Conservation (phyloP, 2,888 invertebrate species). For the Atherix ibis region DNA sequence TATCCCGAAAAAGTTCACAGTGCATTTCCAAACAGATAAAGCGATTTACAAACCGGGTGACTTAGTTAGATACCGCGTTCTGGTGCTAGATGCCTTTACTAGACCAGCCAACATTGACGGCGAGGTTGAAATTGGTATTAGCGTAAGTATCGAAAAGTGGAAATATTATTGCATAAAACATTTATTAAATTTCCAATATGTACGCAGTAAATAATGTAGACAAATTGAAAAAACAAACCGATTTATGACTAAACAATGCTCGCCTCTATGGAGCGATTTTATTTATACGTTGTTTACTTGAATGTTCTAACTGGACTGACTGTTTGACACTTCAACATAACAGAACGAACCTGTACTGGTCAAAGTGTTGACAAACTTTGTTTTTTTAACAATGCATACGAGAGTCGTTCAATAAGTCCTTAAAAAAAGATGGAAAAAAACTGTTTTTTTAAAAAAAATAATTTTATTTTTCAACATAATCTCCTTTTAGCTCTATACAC, state of each 20-base stretch:
- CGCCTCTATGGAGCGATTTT: conserved; percentile 38
- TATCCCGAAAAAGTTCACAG: conserved; percentile 62
- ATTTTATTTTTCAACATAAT: too few species aligned
- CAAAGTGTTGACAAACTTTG: conserved; percentile 50
- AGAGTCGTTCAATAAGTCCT: conserved; percentile 51
- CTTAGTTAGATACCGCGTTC: conserved; percentile 54
- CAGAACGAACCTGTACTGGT: too few species aligned
- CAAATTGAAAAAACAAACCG: background rate
- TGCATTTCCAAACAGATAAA: conserved; percentile 84
- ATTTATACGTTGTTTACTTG: too few species aligned
- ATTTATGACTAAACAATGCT: conserved; percentile 39
- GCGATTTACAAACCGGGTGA: conserved; percentile 79
- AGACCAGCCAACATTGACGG: conserved; percentile 37
- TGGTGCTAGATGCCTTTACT: conserved; percentile 56
- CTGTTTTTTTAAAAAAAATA: too few species aligned
- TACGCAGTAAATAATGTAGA: too few species aligned
- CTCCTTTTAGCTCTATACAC: too few species aligned
- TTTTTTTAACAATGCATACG: too few species aligned
- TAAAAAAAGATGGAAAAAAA: too few species aligned
- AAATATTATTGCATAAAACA: background rate
- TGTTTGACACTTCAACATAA: too few species aligned
- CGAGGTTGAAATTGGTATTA: conserved; percentile 22
- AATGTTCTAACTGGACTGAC: too few species aligned
- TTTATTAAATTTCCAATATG: background rate
- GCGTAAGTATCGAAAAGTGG: conserved; percentile 11